Evolutionary conservation across 1,140 invertebrate species (phyloP).

Genomic region (Anagrus nilaparvatae): DNA sequence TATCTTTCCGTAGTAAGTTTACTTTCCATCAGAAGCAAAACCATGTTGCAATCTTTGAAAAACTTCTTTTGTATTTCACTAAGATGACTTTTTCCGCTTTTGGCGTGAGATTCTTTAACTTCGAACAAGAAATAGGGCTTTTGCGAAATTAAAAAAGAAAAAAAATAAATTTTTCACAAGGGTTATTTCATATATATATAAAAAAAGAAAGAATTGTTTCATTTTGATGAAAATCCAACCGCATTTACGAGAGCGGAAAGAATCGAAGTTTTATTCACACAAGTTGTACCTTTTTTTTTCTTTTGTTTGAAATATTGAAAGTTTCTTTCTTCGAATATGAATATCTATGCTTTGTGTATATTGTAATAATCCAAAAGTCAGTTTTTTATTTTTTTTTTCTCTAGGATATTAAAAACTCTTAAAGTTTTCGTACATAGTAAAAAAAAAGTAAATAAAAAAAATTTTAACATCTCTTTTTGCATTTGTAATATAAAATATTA

Average conservation of each 20-base stretch:
- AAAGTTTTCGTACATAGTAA: too few relatives aligned
- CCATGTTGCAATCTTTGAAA: constrained; percentile 2
- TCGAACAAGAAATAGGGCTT: constrained; percentile 4
- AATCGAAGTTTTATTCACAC: constrained; percentile 13
- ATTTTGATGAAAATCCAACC: constrained; percentile 12
- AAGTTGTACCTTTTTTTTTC: constrained; percentile 1
- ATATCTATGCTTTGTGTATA: too few relatives aligned
- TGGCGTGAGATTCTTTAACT: background rate
- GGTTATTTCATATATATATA: too few relatives aligned
- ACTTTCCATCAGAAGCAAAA: constrained; percentile 9
- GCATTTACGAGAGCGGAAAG: constrained; percentile 7
- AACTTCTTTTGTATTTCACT: constrained; percentile 13
- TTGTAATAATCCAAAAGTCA: too few relatives aligned
- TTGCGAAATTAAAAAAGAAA: constrained; percentile 14
- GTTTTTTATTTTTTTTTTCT: too few relatives aligned
- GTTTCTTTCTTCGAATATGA: background rate
- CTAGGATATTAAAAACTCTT: too few relatives aligned
- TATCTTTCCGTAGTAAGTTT: constrained; percentile 5
- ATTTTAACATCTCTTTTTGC: too few relatives aligned
- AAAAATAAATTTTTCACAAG: too few relatives aligned
- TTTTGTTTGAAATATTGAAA: background rate
- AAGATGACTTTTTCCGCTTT: constrained; percentile 7
- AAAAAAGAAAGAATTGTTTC: constrained; percentile 9
- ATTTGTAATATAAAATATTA: too few relatives aligned
- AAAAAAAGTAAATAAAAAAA: too few relatives aligned